Evolutionary conservation across 37 sponge, comb jelly and placozoan species (phyloP), one percentile per base, ranked within the genome.

Genomic region (Halichondria panicea): DNA sequence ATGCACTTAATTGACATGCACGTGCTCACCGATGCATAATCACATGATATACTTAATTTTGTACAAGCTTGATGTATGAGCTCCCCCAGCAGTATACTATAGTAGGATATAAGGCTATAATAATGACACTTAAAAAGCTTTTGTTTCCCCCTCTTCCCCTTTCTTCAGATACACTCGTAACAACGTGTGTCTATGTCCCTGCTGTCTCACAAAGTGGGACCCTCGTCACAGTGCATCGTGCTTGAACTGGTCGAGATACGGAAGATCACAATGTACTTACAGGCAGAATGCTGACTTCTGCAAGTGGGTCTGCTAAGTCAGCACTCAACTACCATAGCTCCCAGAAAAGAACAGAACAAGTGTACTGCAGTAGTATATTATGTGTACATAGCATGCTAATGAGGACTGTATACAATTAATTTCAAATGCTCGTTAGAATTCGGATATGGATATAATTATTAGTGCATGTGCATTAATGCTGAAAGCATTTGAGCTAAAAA

Each of bases 301-400:
- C 19, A 66, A 1, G n/a, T 78, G 79, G 28, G 24, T n/a, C 32
- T 78, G 79, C 57, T n/a, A 53, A 56, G 35, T n/a, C n/a, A n/a
- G n/a, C n/a, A n/a, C n/a, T n/a, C n/a, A n/a, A n/a, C n/a, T n/a
- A n/a, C n/a, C n/a, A n/a, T n/a, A n/a, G n/a, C n/a, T n/a, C n/a
- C n/a, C n/a, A n/a, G n/a, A n/a, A n/a, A n/a, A n/a, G n/a, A n/a
- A n/a, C n/a, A n/a, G n/a, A n/a, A n/a, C n/a, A n/a, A n/a, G n/a
- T n/a, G n/a, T n/a, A n/a, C n/a, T n/a, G n/a, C n/a, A n/a, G n/a
- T n/a, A n/a, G n/a, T n/a, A n/a, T n/a, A n/a, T n/a, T n/a, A n/a
- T n/a, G n/a, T n/a, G n/a, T n/a, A n/a, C n/a, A n/a, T n/a, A n/a
- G n/a, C n/a, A n/a, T n/a, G n/a, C n/a, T n/a, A n/a, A n/a, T n/a